Evolutionary conservation across 2,888 invertebrate genomes (phyloP).

Genomic region (Aphidius colemani): DNA sequence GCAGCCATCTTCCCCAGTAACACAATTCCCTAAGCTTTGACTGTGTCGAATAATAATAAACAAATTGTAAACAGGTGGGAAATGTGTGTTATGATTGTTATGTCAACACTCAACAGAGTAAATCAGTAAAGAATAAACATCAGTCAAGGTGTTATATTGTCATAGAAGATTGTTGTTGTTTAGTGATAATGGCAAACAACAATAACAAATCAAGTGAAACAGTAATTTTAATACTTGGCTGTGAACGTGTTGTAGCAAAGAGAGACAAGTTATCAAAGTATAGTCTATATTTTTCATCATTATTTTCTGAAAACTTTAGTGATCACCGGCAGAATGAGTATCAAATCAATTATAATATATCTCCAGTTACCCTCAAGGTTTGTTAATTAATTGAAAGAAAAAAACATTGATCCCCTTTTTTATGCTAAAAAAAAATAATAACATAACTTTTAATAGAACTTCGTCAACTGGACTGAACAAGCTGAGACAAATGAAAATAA

Average conservation of each 20-base stretch:
- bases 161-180: neutral
- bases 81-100: no score
- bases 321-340: conserved; percentile 44
- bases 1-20: no score
- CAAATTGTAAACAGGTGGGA: no score
- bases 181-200: conserved; percentile 21
- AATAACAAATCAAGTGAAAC: conserved; percentile 19
- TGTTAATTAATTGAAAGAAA: conserved; percentile 13
- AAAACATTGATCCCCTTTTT: conserved; percentile 13
- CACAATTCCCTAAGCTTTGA: no score
- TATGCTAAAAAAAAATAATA: neutral
- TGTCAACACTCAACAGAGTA: no score
- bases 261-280: conserved; percentile 41
- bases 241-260: conserved; percentile 36
- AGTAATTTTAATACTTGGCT: conserved; percentile 40
- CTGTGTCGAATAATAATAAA: no score
- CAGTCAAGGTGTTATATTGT: no score
- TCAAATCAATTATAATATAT: conserved; percentile 46
- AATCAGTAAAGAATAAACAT: no score
- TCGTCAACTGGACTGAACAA: conserved; percentile 45
- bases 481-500: conserved; percentile 23
- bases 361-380: conserved; percentile 43
- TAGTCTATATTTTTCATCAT: conserved; percentile 46
- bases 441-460: conserved; percentile 40
- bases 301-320: conserved; percentile 45